These are phyloP conservation scores for Pholis gunnellus DNA, from an alignment of 2,113 vertebrate genomes.

Conservation along the genomic window DNA sequence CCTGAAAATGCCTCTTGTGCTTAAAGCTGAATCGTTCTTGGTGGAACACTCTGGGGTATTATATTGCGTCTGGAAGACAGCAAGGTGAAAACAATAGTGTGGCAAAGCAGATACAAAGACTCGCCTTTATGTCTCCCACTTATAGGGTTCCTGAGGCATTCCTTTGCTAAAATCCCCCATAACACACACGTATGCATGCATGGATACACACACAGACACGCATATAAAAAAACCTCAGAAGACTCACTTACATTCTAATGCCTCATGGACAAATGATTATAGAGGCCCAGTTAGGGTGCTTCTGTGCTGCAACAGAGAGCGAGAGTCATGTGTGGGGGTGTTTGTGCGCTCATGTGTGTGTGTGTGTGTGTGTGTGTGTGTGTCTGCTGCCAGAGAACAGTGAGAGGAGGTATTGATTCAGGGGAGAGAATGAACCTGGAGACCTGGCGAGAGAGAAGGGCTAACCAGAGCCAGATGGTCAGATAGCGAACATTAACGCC, in stretches of 20 bases:
- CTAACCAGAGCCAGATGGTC: slow-evolving; percentile 82
- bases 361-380: slow-evolving; percentile 34
- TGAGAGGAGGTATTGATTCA: slow-evolving; percentile 77
- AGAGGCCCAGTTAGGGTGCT: slow-evolving; percentile 81
- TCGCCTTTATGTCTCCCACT: slow-evolving; percentile 67
- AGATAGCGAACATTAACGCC: slow-evolving; percentile 64
- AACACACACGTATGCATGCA: slow-evolving; percentile 43
- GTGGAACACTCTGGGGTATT: slow-evolving; percentile 63
- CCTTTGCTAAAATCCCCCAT: slow-evolving; percentile 63
- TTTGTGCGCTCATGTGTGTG: slow-evolving; percentile 31
- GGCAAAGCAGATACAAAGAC: slow-evolving; percentile 73
- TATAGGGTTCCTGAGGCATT: slow-evolving; percentile 78
- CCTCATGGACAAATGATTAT: slow-evolving; percentile 82
- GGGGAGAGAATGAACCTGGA: slow-evolving; percentile 76
- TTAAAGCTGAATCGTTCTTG: slow-evolving; percentile 28
- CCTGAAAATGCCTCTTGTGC: slow-evolving; percentile 33
- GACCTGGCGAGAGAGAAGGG: slow-evolving; percentile 67
- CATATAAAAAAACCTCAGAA: slow-evolving; percentile 57
- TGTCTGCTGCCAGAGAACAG: slow-evolving; percentile 63
- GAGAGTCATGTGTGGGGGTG: slow-evolving; percentile 59
- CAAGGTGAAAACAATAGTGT: slow-evolving; percentile 69
- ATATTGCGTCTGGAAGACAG: slow-evolving; percentile 72
- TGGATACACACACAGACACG: slow-evolving; percentile 40
- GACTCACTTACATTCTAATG: slow-evolving; percentile 77
- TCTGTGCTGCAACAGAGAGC: slow-evolving; percentile 58